Percentiles rank a stretch among this genome's conserved stretches.
phyloP scores from a whole-genome alignment of 1,140 invertebrate species.

The Cydia pomonella region DNA sequence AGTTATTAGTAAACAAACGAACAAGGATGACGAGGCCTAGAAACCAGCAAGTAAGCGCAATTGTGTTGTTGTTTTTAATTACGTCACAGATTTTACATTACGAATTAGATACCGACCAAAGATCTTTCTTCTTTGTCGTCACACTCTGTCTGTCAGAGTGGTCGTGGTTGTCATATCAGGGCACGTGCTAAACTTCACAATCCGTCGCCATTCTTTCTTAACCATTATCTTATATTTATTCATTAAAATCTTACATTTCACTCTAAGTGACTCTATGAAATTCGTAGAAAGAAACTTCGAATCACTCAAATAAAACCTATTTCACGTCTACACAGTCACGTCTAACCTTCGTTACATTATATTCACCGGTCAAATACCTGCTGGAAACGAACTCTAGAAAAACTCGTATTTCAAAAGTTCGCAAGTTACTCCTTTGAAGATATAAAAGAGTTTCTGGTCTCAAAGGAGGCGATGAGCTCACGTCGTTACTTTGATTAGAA shows the following conservation, averaged over 20 bases:
- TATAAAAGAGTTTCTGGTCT: slow-evolving; percentile 53
- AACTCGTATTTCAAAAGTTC: slow-evolving; percentile 45
- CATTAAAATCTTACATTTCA: neutral
- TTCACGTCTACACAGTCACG: neutral
- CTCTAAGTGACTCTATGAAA: neutral
- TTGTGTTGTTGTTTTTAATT: too few species aligned
- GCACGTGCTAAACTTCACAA: too few species aligned
- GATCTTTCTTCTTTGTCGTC: too few species aligned
- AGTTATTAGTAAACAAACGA: too few species aligned
- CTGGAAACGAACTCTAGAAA: slow-evolving; percentile 30
- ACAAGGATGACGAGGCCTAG: too few species aligned
- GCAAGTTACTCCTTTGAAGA: slow-evolving; percentile 43
- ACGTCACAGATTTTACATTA: too few species aligned
- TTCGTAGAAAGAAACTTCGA: neutral
- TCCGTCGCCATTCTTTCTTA: too few species aligned
- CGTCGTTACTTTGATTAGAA: slow-evolving; percentile 65
- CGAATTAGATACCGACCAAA: too few species aligned
- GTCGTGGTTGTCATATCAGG: too few species aligned
- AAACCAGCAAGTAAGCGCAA: too few species aligned
- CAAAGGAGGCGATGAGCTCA: slow-evolving; percentile 51
- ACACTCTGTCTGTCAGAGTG: too few species aligned
- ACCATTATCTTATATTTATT: too few species aligned
- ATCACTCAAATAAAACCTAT: slow-evolving; percentile 4
- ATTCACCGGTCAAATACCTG: slow-evolving; percentile 24
- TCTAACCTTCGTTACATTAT: slow-evolving; percentile 10